Evolutionary conservation across 1,140 invertebrate genomes (phyloP).

Genomic region (Drosophila ironensis): DNA sequence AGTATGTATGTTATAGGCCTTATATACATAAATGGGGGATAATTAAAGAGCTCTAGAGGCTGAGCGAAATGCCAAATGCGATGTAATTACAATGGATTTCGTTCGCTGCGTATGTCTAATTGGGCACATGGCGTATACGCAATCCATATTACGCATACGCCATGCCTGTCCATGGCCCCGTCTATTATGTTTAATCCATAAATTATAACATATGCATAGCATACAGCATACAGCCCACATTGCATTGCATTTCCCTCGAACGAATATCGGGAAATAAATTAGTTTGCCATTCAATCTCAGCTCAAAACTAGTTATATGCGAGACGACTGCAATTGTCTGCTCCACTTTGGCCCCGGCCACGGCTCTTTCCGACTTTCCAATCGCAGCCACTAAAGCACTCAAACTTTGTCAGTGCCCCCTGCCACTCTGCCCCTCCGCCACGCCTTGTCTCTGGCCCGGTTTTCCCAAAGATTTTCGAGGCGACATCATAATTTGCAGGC

Average conservation of each 20-base stretch:
- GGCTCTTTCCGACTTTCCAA: slow-evolving; percentile 59
- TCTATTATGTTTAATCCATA: slow-evolving; percentile 14
- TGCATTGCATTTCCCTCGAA: slow-evolving; percentile 6
- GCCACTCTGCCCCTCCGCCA: no score
- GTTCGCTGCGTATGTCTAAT: slow-evolving; percentile 26
- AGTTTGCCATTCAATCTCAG: slow-evolving; percentile 1
- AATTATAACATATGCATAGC: slow-evolving; percentile 38
- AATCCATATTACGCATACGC: slow-evolving; percentile 31
- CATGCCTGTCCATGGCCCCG: slow-evolving; percentile 13
- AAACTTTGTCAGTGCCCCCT: not conserved
- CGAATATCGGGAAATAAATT: slow-evolving; percentile 2
- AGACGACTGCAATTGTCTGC: slow-evolving; percentile 38
- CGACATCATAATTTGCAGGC: not conserved
- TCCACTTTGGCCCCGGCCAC: slow-evolving; percentile 17
- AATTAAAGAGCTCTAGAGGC: slow-evolving; percentile 22
- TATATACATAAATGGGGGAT: slow-evolving; percentile 19
- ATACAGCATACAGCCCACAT: slow-evolving; percentile 14
- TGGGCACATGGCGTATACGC: slow-evolving; percentile 31
- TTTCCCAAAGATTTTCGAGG: no score
- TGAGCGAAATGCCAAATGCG: slow-evolving; percentile 17
- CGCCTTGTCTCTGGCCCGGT: no score
- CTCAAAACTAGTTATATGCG: slow-evolving; percentile 36
- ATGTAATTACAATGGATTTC: slow-evolving; percentile 36
- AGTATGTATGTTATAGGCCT: not conserved
- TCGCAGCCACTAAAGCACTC: slow-evolving; percentile 45